phyloP scores from a whole-genome alignment of 2,888 invertebrate species.

The Lordiphosa andalusiaca region DNA sequence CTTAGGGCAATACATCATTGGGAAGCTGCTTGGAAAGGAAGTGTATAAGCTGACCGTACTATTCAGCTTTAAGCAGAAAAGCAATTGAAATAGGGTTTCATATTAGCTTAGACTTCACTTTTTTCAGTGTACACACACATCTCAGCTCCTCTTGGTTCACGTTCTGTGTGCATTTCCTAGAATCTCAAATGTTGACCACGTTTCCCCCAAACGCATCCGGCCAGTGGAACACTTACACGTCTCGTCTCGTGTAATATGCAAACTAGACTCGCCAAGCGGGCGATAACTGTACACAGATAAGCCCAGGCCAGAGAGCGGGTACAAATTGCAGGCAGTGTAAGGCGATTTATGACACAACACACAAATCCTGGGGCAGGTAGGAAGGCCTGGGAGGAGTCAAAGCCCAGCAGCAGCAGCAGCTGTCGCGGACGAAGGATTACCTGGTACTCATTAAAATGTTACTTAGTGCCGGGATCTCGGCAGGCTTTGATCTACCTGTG shows the following conservation, averaged over 20 bases:
- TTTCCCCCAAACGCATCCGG: conserved; percentile 61
- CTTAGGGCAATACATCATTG: no score
- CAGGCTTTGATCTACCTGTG: conserved; percentile 7
- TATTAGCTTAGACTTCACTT: no score
- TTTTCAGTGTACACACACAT: neutral
- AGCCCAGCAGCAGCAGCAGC: conserved; percentile 5
- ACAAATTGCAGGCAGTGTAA: conserved; percentile 61
- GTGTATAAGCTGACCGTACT: no score
- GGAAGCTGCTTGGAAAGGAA: no score
- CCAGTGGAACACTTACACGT: conserved; percentile 60
- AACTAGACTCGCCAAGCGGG: conserved; percentile 54
- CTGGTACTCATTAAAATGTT: neutral
- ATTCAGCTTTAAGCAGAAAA: no score
- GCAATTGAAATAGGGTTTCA: no score
- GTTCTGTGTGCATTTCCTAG: conserved; percentile 40
- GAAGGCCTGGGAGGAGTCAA: neutral
- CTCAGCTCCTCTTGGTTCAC: conserved; percentile 10
- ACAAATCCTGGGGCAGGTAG: conserved; percentile 18
- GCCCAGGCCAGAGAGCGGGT: conserved; percentile 20
- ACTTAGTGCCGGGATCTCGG: conserved; percentile 2
- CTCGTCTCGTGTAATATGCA: conserved; percentile 69
- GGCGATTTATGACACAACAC: conserved; percentile 29
- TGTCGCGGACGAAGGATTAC: conserved; percentile 30
- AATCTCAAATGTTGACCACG: conserved; percentile 60
- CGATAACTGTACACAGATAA: conserved; percentile 75